Percentiles rank a stretch among this genome's conserved stretches.
Evolutionary conservation across 2,797 vertebrate species (phyloP).

Genomic region (Sebastes trivittatus): DNA sequence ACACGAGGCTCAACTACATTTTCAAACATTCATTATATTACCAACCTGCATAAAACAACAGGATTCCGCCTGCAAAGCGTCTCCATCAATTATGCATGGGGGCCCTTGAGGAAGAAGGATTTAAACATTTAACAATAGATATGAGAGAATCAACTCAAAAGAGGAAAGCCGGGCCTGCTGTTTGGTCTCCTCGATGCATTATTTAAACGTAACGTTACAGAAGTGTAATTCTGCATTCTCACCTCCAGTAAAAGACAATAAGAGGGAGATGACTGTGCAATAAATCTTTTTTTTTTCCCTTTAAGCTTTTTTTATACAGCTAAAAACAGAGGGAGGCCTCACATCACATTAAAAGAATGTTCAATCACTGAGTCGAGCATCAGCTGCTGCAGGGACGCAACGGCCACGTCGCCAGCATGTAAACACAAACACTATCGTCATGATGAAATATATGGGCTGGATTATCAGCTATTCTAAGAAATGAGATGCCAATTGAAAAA

Average conservation of each 20-base stretch:
- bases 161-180: background rate
- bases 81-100: slow-evolving; percentile 31
- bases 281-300: background rate
- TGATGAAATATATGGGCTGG: too few relatives aligned
- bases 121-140: slow-evolving; percentile 52
- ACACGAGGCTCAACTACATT: background rate
- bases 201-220: slow-evolving; percentile 30
- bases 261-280: background rate
- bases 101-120: background rate
- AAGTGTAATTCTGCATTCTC: slow-evolving; percentile 9
- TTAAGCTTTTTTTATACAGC: background rate
- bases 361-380: background rate
- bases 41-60: slow-evolving; percentile 21
- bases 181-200: slow-evolving; percentile 12
- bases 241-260: background rate
- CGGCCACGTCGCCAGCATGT: background rate
- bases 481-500: too few relatives aligned
- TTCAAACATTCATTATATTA: slow-evolving; percentile 18
- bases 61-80: background rate
- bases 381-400: background rate
- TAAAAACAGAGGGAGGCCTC: background rate
- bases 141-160: slow-evolving; percentile 17
- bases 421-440: background rate
- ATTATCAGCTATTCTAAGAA: too few relatives aligned
- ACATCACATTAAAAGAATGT: background rate